These are phyloP conservation scores for Antidorcas marsupialis DNA, from an alignment of 2,113 vertebrate genomes.

Conservation along the genomic window DNA sequence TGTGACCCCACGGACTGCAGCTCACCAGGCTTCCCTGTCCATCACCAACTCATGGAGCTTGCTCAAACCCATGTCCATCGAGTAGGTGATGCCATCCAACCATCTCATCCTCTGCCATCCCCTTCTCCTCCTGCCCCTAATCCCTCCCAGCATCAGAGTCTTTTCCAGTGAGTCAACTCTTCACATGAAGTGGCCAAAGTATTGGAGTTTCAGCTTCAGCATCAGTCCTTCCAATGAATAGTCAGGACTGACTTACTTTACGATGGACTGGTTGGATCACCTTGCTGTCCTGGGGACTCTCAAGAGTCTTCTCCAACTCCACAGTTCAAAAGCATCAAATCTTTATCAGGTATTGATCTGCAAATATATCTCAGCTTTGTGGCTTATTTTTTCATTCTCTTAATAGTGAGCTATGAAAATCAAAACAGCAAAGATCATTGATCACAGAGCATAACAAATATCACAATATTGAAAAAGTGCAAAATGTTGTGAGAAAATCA, in stretches of 20 bases:
- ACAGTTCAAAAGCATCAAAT: neutral
- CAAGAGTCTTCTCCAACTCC: neutral
- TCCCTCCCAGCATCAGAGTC: neutral
- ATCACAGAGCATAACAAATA: neutral
- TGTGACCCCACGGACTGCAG: neutral
- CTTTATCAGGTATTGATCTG: neutral
- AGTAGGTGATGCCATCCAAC: neutral
- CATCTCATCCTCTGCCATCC: neutral
- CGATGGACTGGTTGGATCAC: neutral
- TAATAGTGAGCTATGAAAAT: neutral
- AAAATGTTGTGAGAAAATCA: neutral
- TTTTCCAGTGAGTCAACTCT: neutral
- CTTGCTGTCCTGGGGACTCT: neutral
- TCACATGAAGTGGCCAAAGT: neutral
- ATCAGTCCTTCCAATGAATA: neutral
- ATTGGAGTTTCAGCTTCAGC: neutral
- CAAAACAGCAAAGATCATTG: neutral
- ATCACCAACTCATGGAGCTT: neutral
- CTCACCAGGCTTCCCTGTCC: accelerated
- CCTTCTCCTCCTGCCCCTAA: neutral
- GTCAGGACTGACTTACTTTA: neutral
- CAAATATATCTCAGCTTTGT: neutral
- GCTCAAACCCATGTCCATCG: neutral
- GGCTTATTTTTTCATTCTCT: neutral
- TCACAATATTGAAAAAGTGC: neutral